A percentile compares a stretch with the other conserved stretches of the same genome.
Evolutionary conservation across 2,888 invertebrate genomes (phyloP).

Genomic region (Apeira syringaria): DNA sequence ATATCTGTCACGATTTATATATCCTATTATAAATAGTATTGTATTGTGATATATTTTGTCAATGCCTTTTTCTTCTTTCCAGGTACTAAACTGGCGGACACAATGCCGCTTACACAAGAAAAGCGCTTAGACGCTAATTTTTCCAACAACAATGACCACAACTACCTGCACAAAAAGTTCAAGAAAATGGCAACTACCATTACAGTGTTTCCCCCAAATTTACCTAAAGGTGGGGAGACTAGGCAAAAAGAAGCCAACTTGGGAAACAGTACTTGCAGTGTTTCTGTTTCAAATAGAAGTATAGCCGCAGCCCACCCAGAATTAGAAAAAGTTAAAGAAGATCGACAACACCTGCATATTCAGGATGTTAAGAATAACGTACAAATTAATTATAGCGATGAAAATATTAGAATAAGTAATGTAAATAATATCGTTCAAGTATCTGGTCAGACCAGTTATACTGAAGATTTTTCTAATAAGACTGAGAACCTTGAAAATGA

Average conservation of each 20-base stretch:
- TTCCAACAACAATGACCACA: constrained; percentile 85
- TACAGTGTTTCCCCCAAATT: constrained; percentile 61
- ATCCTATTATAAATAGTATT: too few species aligned
- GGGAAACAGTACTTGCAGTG: constrained; percentile 55
- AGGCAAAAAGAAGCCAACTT: constrained; percentile 60
- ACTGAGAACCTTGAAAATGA: constrained; percentile 81
- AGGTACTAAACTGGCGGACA: constrained; percentile 72
- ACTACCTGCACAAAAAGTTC: constrained; percentile 96
- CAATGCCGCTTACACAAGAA: constrained; percentile 78
- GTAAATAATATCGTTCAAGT: constrained; percentile 76
- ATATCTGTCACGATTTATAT: too few species aligned
- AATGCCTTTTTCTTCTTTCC: constrained; percentile 39
- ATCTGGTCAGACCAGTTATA: constrained; percentile 81
- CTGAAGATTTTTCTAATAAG: constrained; percentile 81
- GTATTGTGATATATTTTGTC: too few species aligned
- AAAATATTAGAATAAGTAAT: constrained; percentile 74
- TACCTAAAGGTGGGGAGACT: constrained; percentile 57
- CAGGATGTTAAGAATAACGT: constrained; percentile 71
- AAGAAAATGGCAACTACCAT: constrained; percentile 91
- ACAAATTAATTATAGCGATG: constrained; percentile 80
- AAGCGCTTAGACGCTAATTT: constrained; percentile 77
- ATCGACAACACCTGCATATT: constrained; percentile 47
- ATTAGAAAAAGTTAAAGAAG: constrained; percentile 72
- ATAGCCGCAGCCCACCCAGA: constrained; percentile 76
- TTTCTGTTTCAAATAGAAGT: constrained; percentile 70